Conservation (phyloP, 2,888 invertebrate species). For the Pinctada fucata region DNA sequence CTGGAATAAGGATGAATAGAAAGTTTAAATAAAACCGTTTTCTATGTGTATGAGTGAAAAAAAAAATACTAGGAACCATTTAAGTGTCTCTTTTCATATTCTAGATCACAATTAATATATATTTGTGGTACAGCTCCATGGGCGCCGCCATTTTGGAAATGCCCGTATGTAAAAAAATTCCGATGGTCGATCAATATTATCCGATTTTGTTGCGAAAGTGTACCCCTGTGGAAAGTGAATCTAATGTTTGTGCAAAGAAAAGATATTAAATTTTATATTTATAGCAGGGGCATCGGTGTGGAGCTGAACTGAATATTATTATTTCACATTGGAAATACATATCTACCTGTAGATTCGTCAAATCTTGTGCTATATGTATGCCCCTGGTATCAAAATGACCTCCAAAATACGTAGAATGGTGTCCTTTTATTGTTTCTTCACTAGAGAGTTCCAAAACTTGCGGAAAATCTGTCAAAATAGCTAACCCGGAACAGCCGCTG, state of each 20-base stretch:
- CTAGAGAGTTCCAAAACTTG: background rate
- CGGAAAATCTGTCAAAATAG: background rate
- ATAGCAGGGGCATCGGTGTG: background rate
- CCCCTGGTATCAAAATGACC: background rate
- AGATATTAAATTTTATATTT: background rate
- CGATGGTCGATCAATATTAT: background rate
- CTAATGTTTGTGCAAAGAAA: background rate
- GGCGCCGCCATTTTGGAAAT: background rate
- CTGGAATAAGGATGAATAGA: background rate
- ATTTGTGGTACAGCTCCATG: background rate
- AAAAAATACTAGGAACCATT: too few relatives aligned
- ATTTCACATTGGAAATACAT: background rate
- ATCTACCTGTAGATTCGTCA: background rate
- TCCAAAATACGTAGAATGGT: background rate
- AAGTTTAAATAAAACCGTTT: background rate
- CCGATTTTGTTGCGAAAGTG: too few relatives aligned
- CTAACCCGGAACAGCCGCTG: background rate
- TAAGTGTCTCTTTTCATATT: too few relatives aligned
- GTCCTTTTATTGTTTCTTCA: background rate
- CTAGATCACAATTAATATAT: too few relatives aligned
- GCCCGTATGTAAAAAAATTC: background rate
- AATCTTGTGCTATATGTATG: background rate
- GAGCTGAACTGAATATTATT: background rate
- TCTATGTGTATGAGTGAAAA: too few relatives aligned
- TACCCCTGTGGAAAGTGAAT: too few relatives aligned